Evolutionary conservation across 2,113 vertebrate species (phyloP), one percentile per base, ranked within the genome.

Genomic region (Nerophis ophidion): DNA sequence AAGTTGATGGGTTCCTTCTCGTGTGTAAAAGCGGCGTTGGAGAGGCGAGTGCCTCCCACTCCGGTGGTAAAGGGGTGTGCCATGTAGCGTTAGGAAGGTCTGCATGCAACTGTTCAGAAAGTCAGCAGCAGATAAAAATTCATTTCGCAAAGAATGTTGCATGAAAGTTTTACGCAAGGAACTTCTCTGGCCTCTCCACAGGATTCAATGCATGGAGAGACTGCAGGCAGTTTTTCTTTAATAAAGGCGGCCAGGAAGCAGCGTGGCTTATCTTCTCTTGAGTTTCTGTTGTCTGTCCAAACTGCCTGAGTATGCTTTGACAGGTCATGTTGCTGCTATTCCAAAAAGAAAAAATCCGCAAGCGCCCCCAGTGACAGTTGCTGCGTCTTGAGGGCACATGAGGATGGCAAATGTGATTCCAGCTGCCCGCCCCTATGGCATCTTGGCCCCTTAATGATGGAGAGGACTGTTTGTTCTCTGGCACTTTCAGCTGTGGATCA

Each of bases 361-460:
- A 70, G 66, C 56, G 56, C 69, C 62, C 54, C 65, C 66, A 33
- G 63, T 66, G 74, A 69, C 84, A 88, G 81, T 83, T 87, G 85
- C 72, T 65, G 68, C 47, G 54, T 74, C 68, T 65, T 54, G 9
- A 78, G 77, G 79, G 70, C 35, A 57, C 67, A 73, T 74, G 80
- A 77, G 81, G 80, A 86, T 79, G 75, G 80, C 78, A 87, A 85
- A 76, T 89, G 85, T 83, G 80, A 80, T 86, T 80, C 60, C 75
- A 84, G 81, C 80, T 89, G 84, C 77, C 80, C 85, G 83, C 74
- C 80, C 65, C 68, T 74, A 63, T 44, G 76, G 71, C 72, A 74
- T 85, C 74, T 61, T 19, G 9, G 56, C 55, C 82, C 57, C 82
- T 82, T 79, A 76, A 70, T 78, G 82, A 88, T 79, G 71, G 75